Evolutionary conservation across 2,113 vertebrate species (phyloP).

Genomic region (Grallaria varia): DNA sequence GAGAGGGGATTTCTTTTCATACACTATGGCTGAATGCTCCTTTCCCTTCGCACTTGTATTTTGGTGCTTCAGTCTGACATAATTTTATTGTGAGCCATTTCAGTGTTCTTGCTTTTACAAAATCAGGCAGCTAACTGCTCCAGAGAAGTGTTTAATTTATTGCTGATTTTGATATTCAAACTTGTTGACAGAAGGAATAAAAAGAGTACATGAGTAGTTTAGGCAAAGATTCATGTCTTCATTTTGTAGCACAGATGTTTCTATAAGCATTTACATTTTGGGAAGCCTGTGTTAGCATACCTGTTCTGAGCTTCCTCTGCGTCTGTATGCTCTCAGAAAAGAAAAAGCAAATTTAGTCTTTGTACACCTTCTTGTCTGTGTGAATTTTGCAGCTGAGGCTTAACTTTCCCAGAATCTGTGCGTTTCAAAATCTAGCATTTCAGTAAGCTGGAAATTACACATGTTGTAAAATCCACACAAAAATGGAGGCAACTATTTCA

Average conservation of each 20-base stretch:
- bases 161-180: neutral
- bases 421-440: neutral
- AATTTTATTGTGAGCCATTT: neutral
- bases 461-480: neutral
- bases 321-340: neutral
- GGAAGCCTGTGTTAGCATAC: neutral
- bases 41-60: neutral
- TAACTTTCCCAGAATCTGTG: neutral
- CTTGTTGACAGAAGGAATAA: neutral
- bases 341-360: neutral
- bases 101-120: neutral
- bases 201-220: neutral
- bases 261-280: neutral
- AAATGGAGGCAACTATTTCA: neutral
- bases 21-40: rapidly evolving
- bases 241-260: neutral
- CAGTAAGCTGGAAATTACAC: neutral
- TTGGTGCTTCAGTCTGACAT: neutral
- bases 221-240: neutral
- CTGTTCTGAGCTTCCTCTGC: neutral
- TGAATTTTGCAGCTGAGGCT: neutral
- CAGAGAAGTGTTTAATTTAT: neutral
- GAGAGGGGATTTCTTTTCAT: neutral
- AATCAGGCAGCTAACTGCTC: neutral
- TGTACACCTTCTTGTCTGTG: rapidly evolving